phyloP scores from a whole-genome alignment of 2,113 vertebrate genomes.

The Microcebus griseorufus region DNA sequence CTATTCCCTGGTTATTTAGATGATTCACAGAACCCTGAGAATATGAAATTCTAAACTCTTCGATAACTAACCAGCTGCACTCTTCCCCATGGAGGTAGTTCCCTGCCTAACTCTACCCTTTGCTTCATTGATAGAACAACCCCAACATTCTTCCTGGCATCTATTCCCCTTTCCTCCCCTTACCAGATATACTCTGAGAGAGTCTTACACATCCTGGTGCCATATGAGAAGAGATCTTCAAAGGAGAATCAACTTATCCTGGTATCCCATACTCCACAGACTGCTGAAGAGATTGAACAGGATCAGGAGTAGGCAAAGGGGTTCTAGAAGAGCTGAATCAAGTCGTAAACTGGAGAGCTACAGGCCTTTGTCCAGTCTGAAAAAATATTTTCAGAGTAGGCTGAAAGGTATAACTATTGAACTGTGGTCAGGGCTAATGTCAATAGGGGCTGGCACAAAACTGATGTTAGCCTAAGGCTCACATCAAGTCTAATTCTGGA shows the following conservation, averaged over 20 bases:
- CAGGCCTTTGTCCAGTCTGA: not conserved
- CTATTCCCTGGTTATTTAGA: too few species aligned
- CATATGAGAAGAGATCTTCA: not conserved
- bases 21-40: not conserved
- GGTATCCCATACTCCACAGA: not conserved
- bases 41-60: not conserved
- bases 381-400: not conserved
- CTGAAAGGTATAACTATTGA: not conserved
- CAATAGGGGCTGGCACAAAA: not conserved
- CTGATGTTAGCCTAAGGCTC: not conserved
- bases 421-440: not conserved
- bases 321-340: not conserved
- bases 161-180: not conserved
- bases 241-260: not conserved
- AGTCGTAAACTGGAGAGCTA: not conserved
- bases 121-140: not conserved
- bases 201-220: not conserved
- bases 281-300: not conserved
- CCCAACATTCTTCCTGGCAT: not conserved
- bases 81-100: not conserved
- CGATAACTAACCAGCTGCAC: not conserved
- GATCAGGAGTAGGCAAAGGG: not conserved
- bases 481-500: not conserved
- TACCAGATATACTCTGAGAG: not conserved
- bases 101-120: too few species aligned